Base-by-base conservation (phyloP, 2,888 invertebrate genomes). In the Clusia tigrina region DNA sequence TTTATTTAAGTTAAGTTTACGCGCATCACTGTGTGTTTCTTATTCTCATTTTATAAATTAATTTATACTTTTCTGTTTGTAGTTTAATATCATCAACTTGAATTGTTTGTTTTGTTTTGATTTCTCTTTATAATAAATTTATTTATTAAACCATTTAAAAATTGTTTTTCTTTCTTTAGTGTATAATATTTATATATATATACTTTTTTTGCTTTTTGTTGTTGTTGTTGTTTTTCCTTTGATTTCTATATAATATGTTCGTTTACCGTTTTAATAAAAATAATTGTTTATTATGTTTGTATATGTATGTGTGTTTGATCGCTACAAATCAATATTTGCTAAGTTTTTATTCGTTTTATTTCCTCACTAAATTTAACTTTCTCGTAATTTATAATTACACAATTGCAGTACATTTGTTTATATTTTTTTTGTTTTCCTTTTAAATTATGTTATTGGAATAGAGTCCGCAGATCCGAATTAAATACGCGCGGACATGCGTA, bases 61-160 rank as follows among this genome's bases (percentile, higher is more conserved):
- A 5, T 48, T 48, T 3, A 48, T 48, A n/a, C n/a, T 48, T 20
- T 32, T 42, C 10, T 42, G 2, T 48, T 48, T 15, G 20, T 22
- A n/a, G 2, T 48, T 9, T 22, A 48, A 48, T 48, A 48, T 48
- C n/a, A n/a, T n/a, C 22, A 48, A 48, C 22, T 48, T 48, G 20
- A 48, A 48, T 48, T 48, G 48, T 48, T 42, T 48, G 48, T 48
- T 32, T 32, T 48, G 48, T 18, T 20, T 18, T 48, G 18, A 20
- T n/a, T 42, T 42, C n/a, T 42, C 42, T 42, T n/a, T 48, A 15
- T 20, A 48, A 48, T 48, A 22, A 48, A 42, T 48, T 48, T n/a
- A n/a, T n/a, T 48, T 18, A 48, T 48, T 48, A 20, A 48, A 48
- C 48, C 48, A 48, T 48, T 48, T 48, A 48, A 48, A 48, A 48